Conservation (phyloP, 2,113 vertebrate genomes). For the Elaphurus davidianus region DNA sequence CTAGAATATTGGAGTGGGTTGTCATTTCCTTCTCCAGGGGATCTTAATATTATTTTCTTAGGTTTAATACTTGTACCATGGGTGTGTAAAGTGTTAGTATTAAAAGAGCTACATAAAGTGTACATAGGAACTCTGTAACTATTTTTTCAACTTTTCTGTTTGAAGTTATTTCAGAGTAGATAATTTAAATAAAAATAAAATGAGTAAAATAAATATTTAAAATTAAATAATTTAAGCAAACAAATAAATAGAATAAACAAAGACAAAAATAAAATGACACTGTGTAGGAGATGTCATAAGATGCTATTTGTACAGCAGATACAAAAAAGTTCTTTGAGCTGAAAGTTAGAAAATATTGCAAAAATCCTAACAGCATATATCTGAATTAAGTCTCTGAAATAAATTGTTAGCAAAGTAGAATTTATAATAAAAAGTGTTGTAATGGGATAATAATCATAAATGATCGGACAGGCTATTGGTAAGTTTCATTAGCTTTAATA, state of each 20-base stretch:
- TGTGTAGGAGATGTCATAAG: background rate
- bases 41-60: background rate
- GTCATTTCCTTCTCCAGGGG: background rate
- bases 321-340: background rate
- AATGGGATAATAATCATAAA: background rate
- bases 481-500: background rate
- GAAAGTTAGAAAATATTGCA: background rate
- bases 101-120: background rate
- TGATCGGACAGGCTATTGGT: background rate
- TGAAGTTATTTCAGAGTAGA: background rate
- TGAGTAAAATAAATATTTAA: background rate
- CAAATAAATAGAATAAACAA: background rate
- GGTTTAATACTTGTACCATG: background rate
- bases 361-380: background rate
- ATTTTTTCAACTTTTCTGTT: background rate
- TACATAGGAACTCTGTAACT: background rate
- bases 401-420: background rate
- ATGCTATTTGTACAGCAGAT: background rate
- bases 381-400: background rate
- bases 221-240: background rate
- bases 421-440: background rate
- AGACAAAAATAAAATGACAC: background rate
- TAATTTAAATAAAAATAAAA: background rate
- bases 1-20: background rate
- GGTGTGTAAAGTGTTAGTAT: background rate